Conservation (phyloP, 1,140 invertebrate species). For the Hyles euphorbiae region DNA sequence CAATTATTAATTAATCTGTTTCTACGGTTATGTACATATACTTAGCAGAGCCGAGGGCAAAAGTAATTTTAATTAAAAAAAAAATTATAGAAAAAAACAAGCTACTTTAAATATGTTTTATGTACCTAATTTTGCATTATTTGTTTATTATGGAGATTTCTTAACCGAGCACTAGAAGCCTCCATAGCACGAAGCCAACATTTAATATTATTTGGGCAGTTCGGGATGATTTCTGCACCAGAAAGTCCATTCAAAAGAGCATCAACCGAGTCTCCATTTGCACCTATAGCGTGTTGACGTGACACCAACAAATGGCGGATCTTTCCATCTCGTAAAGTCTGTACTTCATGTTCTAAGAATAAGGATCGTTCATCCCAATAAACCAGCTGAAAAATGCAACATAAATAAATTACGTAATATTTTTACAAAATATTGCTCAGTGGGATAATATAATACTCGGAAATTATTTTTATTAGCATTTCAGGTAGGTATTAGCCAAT, state of each 20-base stretch:
- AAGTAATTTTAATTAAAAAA: no score
- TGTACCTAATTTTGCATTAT: no score
- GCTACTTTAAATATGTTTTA: no score
- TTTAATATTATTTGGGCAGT: slow-evolving; percentile 41
- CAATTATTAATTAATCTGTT: no score
- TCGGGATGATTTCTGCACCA: slow-evolving; percentile 55
- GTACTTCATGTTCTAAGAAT: slow-evolving; percentile 89
- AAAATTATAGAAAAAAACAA: no score
- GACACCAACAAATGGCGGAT: slow-evolving; percentile 85
- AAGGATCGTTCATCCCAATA: slow-evolving; percentile 90
- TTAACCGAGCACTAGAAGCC: slow-evolving; percentile 41
- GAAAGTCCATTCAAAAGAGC: slow-evolving; percentile 76
- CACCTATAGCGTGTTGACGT: slow-evolving; percentile 82
- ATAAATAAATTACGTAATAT: no score
- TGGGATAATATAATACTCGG: no score
- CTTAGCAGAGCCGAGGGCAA: no score
- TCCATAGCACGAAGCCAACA: slow-evolving; percentile 47
- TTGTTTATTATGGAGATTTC: slow-evolving; percentile 5
- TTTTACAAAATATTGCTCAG: no score
- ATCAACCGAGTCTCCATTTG: slow-evolving; percentile 76
- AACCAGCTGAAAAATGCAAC: slow-evolving; percentile 66
- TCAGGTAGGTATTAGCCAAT: no score
- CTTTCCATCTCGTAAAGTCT: slow-evolving; percentile 82
- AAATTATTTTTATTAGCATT: no score
- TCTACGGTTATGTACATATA: no score